Evolutionary conservation across 2,797 vertebrate genomes (phyloP).

Genomic region (Gymnocypris eckloni): DNA sequence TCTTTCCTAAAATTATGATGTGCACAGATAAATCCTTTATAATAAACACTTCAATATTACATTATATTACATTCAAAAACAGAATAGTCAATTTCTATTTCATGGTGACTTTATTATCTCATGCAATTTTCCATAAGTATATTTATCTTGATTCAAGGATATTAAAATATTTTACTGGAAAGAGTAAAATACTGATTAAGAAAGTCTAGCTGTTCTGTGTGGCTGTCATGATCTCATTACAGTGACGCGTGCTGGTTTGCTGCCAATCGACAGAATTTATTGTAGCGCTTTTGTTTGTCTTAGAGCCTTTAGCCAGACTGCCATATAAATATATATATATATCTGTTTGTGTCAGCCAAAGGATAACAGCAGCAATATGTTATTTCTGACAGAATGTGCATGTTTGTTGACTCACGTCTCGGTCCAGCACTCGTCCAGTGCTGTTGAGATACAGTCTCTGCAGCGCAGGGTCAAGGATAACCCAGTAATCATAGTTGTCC

Average conservation of each 20-base stretch:
- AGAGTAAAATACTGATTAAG: neutral
- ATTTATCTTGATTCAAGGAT: neutral
- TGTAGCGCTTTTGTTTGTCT: slow-evolving; percentile 4
- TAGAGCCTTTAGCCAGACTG: neutral
- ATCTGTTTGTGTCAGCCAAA: slow-evolving; percentile 5
- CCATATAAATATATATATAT: neutral
- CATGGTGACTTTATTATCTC: neutral
- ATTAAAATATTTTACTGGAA: neutral
- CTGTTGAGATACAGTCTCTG: slow-evolving; percentile 95
- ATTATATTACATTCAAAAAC: neutral
- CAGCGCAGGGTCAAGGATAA: slow-evolving; percentile 87
- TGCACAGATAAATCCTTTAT: neutral
- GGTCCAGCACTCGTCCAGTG: slow-evolving; percentile 91
- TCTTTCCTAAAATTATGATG: neutral
- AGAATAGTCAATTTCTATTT: neutral
- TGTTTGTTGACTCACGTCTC: slow-evolving; percentile 86
- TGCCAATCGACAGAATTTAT: neutral
- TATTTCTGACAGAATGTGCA: neutral
- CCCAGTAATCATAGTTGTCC: slow-evolving; percentile 93
- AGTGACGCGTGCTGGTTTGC: neutral
- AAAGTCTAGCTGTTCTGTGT: neutral
- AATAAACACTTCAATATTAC: neutral
- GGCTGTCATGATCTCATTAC: neutral
- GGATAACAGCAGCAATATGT: slow-evolving; percentile 25
- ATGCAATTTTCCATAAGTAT: neutral